Evolutionary conservation across 2,113 vertebrate species (phyloP).

Genomic region (Gymnorhina tibicen): DNA sequence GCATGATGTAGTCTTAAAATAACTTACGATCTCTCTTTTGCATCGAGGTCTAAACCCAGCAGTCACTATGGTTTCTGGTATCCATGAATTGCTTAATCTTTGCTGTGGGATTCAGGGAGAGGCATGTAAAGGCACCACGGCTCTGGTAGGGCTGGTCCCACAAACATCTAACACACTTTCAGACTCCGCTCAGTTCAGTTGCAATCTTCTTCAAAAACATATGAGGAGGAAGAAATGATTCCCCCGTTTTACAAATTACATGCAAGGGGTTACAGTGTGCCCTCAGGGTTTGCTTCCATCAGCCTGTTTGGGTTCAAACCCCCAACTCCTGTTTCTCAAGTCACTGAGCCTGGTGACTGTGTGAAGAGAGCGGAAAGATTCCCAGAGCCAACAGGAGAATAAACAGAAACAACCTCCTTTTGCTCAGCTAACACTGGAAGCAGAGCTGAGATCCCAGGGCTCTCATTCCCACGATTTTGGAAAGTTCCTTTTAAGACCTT

Average conservation of each 20-base stretch:
- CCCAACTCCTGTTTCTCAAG: not conserved
- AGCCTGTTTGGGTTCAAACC: not conserved
- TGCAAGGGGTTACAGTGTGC: not conserved
- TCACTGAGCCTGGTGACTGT: not conserved
- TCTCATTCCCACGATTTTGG: not conserved
- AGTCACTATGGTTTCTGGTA: not conserved
- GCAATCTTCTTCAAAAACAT: not conserved
- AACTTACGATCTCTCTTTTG: not conserved
- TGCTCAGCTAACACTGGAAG: not conserved
- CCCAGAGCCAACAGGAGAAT: not conserved
- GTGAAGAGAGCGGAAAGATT: not conserved
- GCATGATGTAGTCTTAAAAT: not conserved
- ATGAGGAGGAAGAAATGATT: not conserved
- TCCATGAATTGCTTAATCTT: not conserved
- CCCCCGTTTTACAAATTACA: not conserved
- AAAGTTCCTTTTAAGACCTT: not conserved
- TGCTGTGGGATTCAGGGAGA: not conserved
- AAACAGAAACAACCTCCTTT: not conserved
- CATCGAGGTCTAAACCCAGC: not conserved
- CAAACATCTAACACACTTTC: not conserved
- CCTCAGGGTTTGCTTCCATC: not conserved
- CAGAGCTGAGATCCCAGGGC: not conserved
- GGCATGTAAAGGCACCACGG: accelerated
- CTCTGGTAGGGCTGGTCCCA: not conserved
- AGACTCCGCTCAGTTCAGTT: not conserved